A percentile compares a stretch with the other conserved stretches of the same genome.
Evolutionary conservation across 2,113 vertebrate genomes (phyloP).

Genomic region (Cinclus cinclus): DNA sequence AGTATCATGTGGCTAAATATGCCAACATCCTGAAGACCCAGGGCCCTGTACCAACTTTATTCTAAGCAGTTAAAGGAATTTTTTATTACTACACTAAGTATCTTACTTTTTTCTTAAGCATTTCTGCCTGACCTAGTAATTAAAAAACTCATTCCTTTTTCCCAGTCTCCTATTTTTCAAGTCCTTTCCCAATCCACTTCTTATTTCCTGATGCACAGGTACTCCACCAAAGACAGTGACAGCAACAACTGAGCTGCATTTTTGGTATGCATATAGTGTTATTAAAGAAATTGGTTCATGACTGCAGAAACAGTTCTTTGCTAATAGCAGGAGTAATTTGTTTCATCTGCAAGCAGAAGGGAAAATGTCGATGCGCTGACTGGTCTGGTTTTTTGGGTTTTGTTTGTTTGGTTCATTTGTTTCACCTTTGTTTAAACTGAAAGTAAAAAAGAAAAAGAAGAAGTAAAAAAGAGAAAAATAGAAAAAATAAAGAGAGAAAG

Average conservation of each 20-base stretch:
- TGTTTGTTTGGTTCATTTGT: not conserved
- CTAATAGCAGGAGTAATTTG: not conserved
- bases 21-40: not conserved
- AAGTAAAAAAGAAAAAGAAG: not conserved
- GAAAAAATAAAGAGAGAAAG: too few relatives aligned
- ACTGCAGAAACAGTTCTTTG: not conserved
- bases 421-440: not conserved
- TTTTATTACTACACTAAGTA: not conserved
- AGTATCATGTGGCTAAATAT: not conserved
- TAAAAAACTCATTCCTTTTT: not conserved
- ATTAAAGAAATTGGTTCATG: not conserved
- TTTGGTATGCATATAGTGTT: not conserved
- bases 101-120: not conserved
- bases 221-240: not conserved
- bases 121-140: not conserved
- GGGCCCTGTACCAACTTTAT: not conserved
- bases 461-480: too few relatives aligned
- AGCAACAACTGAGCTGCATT: not conserved
- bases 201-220: not conserved
- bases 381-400: not conserved
- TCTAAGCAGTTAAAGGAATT: not conserved
- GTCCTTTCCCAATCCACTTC: not conserved
- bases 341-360: not conserved
- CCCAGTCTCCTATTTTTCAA: not conserved
- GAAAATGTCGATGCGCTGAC: not conserved